These are phyloP conservation scores for Drosophila ogumai DNA, from an alignment of 1,140 invertebrate genomes.

Conservation along the genomic window DNA sequence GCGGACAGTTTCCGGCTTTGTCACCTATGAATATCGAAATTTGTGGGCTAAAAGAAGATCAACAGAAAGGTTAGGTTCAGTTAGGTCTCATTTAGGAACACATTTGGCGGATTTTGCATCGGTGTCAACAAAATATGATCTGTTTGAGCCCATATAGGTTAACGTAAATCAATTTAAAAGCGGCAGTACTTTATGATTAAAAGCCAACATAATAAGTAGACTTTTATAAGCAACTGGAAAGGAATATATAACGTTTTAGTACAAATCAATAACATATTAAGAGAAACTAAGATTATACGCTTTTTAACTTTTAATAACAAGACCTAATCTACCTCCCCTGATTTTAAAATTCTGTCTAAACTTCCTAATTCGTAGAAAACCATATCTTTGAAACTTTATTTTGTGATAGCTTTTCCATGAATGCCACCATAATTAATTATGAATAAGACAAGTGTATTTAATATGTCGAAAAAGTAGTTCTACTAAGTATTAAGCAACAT, in stretches of 20 bases:
- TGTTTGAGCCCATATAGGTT: no score
- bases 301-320: no score
- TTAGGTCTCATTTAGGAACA: not conserved
- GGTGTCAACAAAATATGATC: not conserved
- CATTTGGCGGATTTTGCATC: not conserved
- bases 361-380: no score
- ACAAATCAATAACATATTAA: not conserved
- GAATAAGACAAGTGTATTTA: not conserved
- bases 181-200: no score
- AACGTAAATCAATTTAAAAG: not conserved
- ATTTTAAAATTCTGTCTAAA: not conserved
- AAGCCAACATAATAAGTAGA: not conserved
- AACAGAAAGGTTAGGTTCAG: not conserved
- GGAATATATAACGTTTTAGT: not conserved
- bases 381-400: no score
- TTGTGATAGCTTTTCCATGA: no score
- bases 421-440: not conserved
- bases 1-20: constrained; percentile 4
- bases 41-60: not conserved
- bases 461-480: no score
- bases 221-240: no score
- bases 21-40: constrained; percentile 31
- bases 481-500: no score
- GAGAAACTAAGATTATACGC: not conserved
- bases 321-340: no score